These are phyloP conservation scores for Gibbula magus DNA, from an alignment of 2,888 invertebrate genomes.

Conservation along the genomic window DNA sequence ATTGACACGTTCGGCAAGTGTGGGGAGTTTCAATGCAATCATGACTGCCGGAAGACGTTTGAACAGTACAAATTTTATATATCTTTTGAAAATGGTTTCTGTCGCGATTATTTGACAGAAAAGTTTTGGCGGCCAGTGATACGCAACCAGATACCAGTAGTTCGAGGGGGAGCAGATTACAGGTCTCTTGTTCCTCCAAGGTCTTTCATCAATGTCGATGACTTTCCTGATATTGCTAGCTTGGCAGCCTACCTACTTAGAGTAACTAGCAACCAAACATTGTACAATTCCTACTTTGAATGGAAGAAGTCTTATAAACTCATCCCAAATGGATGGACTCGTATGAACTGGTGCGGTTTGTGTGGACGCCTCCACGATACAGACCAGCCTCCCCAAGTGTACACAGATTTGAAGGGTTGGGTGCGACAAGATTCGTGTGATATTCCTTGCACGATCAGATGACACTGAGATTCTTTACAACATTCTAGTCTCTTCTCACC, in stretches of 20 bases:
- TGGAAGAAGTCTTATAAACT: slow-evolving; percentile 13
- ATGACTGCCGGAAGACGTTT: not conserved
- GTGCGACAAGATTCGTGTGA: not conserved
- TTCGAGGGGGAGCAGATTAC: not conserved
- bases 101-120: slow-evolving; percentile 21
- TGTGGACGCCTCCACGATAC: slow-evolving; percentile 4
- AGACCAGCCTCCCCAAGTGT: not conserved
- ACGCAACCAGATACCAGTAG: slow-evolving; percentile 20
- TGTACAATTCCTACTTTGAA: slow-evolving; percentile 22
- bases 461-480: too few relatives aligned
- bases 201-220: slow-evolving; percentile 1
- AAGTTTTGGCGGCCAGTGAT: slow-evolving; percentile 15
- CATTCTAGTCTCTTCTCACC: too few relatives aligned
- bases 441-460: not conserved
- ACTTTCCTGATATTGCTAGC: not conserved
- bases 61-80: slow-evolving; percentile 5
- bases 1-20: slow-evolving; percentile 23
- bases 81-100: slow-evolving; percentile 16
- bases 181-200: slow-evolving; percentile 1
- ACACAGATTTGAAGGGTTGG: slow-evolving; percentile 1
- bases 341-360: slow-evolving; percentile 16
- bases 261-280: not conserved
- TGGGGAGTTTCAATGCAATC: not conserved
- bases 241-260: not conserved
- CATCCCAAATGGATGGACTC: slow-evolving; percentile 1